Evolutionary conservation across 2,113 vertebrate genomes (phyloP).

Genomic region (Hiodon tergisus): DNA sequence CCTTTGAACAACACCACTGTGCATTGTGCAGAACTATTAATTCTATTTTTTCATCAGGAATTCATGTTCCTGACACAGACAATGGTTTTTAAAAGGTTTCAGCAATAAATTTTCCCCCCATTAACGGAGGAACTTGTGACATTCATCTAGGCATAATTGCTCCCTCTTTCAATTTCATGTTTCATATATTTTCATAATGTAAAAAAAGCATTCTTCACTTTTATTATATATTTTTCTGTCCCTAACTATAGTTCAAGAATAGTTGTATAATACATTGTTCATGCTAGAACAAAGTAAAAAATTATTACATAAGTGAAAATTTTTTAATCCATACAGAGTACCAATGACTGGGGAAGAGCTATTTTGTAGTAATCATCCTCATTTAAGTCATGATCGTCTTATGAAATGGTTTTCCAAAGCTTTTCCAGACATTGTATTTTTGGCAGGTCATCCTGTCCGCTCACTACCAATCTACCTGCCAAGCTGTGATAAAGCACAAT

Average conservation of each 20-base stretch:
- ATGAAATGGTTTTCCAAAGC: neutral
- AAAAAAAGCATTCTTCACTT: neutral
- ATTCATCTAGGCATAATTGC: neutral
- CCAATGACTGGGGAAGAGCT: neutral
- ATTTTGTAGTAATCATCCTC: neutral
- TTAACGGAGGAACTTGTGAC: neutral
- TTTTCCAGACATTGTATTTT: neutral
- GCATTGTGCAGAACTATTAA: neutral
- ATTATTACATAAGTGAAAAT: too few relatives aligned
- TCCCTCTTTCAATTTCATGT: neutral
- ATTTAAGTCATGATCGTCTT: neutral
- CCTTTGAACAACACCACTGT: neutral
- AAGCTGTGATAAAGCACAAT: neutral
- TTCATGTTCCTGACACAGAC: slow-evolving; percentile 5
- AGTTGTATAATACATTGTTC: too few relatives aligned
- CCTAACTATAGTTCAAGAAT: neutral
- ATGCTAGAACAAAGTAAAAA: too few relatives aligned
- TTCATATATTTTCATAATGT: neutral
- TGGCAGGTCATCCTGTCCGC: neutral
- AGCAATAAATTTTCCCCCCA: neutral
- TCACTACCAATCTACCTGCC: neutral
- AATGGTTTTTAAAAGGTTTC: slow-evolving; percentile 5
- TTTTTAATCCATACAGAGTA: too few relatives aligned
- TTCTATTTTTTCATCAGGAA: slow-evolving; percentile 11
- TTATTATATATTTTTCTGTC: neutral